These are phyloP conservation scores for Ochropleura leucogaster DNA, from an alignment of 2,888 invertebrate species.

Conservation along the genomic window DNA sequence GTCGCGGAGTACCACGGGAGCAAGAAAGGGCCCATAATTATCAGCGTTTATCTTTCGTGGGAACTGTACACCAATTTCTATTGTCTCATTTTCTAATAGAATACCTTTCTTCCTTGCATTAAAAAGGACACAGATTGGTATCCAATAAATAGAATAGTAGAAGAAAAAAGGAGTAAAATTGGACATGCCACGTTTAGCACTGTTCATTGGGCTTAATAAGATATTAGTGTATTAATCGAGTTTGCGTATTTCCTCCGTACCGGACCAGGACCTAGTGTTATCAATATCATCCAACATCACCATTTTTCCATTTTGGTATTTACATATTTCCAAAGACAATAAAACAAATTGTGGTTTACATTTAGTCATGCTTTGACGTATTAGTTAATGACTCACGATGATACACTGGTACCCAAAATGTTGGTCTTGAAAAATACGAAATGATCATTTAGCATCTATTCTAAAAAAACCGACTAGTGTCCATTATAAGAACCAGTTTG, in stretches of 20 bases:
- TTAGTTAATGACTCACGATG: slow-evolving; percentile 36
- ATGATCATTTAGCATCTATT: slow-evolving; percentile 35
- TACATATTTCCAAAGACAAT: slow-evolving; percentile 37
- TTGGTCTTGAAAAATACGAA: slow-evolving; percentile 18
- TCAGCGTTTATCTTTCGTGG: slow-evolving; percentile 39
- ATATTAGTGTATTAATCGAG: slow-evolving; percentile 6
- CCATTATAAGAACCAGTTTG: slow-evolving; percentile 54
- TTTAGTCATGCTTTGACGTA: slow-evolving; percentile 23
- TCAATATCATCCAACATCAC: slow-evolving; percentile 2
- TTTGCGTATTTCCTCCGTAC: not conserved
- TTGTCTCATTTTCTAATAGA: slow-evolving; percentile 19
- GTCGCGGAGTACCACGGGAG: slow-evolving; percentile 66
- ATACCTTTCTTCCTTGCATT: no score
- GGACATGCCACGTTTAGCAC: slow-evolving; percentile 2
- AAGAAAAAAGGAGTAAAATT: slow-evolving; percentile 27
- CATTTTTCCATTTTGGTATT: not conserved
- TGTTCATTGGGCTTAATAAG: slow-evolving; percentile 10
- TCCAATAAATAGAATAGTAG: slow-evolving; percentile 23
- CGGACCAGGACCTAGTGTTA: slow-evolving; percentile 34
- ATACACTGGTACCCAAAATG: slow-evolving; percentile 3
- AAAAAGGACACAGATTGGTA: slow-evolving; percentile 11
- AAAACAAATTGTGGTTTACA: not conserved
- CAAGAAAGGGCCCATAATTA: slow-evolving; percentile 52
- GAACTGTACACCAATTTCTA: slow-evolving; percentile 45
- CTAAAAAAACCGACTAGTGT: slow-evolving; percentile 39